These are phyloP conservation scores for Ochotona curzoniae DNA, from an alignment of 2,113 vertebrate species.

Conservation along the genomic window DNA sequence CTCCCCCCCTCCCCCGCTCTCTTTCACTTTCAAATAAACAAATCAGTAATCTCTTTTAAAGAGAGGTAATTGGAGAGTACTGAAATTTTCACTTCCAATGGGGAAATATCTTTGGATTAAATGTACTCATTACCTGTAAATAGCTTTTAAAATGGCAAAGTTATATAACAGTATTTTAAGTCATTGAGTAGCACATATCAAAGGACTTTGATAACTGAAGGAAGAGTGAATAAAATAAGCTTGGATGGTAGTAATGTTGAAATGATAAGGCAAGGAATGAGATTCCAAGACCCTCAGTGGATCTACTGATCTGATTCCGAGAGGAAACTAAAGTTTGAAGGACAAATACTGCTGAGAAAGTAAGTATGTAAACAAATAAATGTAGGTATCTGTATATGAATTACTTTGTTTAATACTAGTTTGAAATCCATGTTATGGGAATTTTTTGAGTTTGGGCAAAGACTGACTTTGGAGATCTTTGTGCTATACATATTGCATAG, in stretches of 20 bases:
- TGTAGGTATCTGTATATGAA: background rate
- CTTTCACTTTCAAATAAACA: no score
- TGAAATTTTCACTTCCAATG: background rate
- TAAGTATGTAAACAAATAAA: background rate
- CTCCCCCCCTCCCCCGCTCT: no score
- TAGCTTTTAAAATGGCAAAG: background rate
- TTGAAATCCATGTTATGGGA: background rate
- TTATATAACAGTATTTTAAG: background rate
- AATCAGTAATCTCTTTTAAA: no score
- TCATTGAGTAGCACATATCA: background rate
- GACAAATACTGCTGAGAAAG: background rate
- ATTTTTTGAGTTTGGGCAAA: background rate
- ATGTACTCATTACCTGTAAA: background rate
- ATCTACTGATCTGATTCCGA: background rate
- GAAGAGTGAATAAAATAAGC: background rate
- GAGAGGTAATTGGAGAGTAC: background rate
- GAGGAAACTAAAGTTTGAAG: background rate
- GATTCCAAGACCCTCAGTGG: background rate
- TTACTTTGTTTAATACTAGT: background rate
- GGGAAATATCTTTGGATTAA: background rate
- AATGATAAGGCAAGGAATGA: background rate
- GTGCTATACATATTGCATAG: background rate
- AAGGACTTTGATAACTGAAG: background rate
- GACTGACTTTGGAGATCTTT: background rate
- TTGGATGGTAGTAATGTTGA: background rate